Base-by-base conservation (phyloP, 1,140 invertebrate species). In the Drosophila rufa region DNA sequence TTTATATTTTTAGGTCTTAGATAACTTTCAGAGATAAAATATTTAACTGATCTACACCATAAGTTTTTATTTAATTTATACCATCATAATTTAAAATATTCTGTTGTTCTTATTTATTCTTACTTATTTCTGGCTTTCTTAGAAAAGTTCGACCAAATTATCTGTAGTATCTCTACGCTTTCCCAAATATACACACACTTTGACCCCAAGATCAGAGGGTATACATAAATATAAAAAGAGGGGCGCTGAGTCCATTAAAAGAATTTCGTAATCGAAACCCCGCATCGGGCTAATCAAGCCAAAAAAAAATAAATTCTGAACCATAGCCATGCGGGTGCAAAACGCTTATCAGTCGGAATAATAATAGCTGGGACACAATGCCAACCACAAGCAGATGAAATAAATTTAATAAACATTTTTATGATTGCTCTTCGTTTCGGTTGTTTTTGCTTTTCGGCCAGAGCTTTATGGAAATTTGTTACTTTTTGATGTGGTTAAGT, bases 331-430 rank as follows among this genome's bases (percentile, higher is more conserved):
- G 74, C 74, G 75, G 75, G 74, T 69, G 56, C 75, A 78, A 53
- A 77, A 77, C 56, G 64, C 74, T 78, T 78, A 78, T 77, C 64
- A 69, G 36, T 25, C 67, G 46, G 46, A 71, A 73, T 71, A 70
- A 69, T 69, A 69, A 70, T 71, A 70, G 66, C 55, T 19, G 15
- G 46, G 40, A 53, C 55, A 45, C 38, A 40, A n/a, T 9, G 68
- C 27, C 50, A 50, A 75, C 60, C 30, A 61, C 33, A 38, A 25
- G 11, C 25, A 25, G 12, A 53, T 66, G 71, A 75, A 75, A 77
- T 68, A 77, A 77, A 68, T 77, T 77, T 77, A 77, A 67, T 76
- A 76, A 77, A 68, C 68, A 73, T 73, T 73, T 77, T 77, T 77
- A 77, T 77, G 75, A 77, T 56, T 77, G 62, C 56, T 60, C 68